Evolutionary conservation across 2,797 vertebrate species (phyloP).

Genomic region (Botia almorhae): DNA sequence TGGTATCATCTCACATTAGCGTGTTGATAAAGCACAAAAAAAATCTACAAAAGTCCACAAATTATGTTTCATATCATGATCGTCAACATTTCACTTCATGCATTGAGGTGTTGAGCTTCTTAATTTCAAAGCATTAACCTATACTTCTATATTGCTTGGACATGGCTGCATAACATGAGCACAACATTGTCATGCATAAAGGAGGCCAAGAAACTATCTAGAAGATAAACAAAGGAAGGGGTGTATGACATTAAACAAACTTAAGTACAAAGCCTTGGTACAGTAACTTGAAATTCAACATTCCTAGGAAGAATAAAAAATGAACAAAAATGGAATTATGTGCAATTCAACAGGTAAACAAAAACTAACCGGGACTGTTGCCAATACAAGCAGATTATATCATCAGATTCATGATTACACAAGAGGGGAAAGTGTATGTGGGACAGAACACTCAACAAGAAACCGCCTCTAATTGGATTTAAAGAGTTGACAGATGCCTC

Average conservation of each 20-base stretch:
- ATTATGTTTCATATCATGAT: too few relatives aligned
- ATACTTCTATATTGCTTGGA: background rate
- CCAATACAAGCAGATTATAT: constrained; percentile 28
- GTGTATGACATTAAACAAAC: background rate
- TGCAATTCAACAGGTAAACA: background rate
- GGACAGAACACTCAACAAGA: constrained; percentile 3
- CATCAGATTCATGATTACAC: constrained; percentile 46
- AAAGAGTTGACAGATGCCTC: constrained; percentile 30
- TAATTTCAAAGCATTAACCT: too few relatives aligned
- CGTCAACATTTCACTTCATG: too few relatives aligned
- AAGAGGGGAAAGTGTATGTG: constrained; percentile 38
- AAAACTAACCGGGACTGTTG: background rate
- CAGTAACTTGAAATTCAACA: constrained; percentile 17
- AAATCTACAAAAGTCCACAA: too few relatives aligned
- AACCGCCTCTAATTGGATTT: constrained; percentile 51
- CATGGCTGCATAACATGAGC: background rate
- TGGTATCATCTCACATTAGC: too few relatives aligned
- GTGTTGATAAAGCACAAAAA: too few relatives aligned
- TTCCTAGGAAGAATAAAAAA: background rate
- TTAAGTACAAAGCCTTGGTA: background rate
- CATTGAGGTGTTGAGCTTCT: too few relatives aligned
- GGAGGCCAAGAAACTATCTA: background rate
- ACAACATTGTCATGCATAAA: background rate
- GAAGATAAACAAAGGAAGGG: background rate
- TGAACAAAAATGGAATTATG: background rate